Percentiles rank a stretch among this genome's conserved stretches.
Evolutionary conservation across 2,113 vertebrate genomes (phyloP).

Genomic region (Cacatua alba): DNA sequence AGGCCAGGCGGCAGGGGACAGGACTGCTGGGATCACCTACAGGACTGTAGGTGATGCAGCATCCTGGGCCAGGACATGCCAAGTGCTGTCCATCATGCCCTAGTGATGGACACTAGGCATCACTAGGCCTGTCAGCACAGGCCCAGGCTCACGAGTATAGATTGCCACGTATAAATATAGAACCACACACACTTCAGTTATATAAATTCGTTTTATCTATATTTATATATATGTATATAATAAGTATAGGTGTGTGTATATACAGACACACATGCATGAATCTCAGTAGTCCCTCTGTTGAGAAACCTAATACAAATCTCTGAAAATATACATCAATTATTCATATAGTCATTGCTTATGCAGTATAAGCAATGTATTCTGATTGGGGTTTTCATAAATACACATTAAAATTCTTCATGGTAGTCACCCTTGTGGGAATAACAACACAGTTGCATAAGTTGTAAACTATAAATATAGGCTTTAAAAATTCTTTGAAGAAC

Average conservation of each 20-base stretch:
- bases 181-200: background rate
- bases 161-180: background rate
- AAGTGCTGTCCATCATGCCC: background rate
- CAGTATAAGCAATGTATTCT: background rate
- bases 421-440: background rate
- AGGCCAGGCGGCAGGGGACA: background rate
- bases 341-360: background rate
- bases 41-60: background rate
- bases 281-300: background rate
- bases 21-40: background rate
- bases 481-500: background rate
- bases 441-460: background rate
- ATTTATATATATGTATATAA: background rate
- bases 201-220: background rate
- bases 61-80: background rate
- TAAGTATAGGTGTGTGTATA: background rate
- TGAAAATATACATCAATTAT: background rate
- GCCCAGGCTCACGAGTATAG: background rate
- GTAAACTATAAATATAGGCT: background rate
- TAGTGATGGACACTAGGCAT: background rate
- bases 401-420: background rate
- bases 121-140: background rate
- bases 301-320: background rate
- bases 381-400: background rate
- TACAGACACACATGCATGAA: background rate